Evolutionary conservation across 2,888 invertebrate species (phyloP), one percentile per base, ranked within the genome.

Genomic region (Drosophila neoperkinsi): DNA sequence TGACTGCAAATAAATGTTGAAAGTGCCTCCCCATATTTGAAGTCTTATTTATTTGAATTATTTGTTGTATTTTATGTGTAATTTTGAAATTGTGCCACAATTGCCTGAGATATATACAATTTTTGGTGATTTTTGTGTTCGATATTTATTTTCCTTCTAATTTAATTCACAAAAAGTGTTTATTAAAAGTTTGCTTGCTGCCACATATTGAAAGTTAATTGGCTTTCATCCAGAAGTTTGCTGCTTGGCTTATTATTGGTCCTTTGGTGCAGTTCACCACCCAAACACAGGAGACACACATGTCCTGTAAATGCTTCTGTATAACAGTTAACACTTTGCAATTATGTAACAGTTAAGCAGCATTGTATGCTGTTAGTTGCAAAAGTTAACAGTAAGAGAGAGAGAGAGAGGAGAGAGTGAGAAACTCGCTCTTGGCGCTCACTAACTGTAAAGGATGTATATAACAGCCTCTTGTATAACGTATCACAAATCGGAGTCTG

Each of bases 271-370:
- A 28, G 25, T 43, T 25, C n/a, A 36, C 13, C 36, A 55, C n/a
- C 18, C 4, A 33, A 63, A 38, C 7, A 31, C 9, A 31, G 31
- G 9, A 31, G 2, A 5, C 50, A 16, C 30, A 31, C 30, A 57
- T 59, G 38, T 73, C n/a, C 59, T 58, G 41, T 28, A 38, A 74
- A 34, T 38, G 18, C 16, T 51, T 33, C 36, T 13, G 50, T 21
- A 18, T 43, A 10, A 50, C 50, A 50, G 28, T 50, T 31, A 30
- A 16, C 16, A 36, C 66, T 69, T 73, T 64, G 70, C 77, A 67
- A 77, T 81, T 79, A 81, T 81, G 74, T 62, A 70, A 77, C 56
- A 30, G 30, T 46, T 49, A n/a, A 59, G 38, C 62, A 59, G 51
- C 13, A 11, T 18, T 49, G 18, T 1, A 1, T 11, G 31, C 62